Base-by-base conservation (phyloP, 2,797 vertebrate species). In the Danionella dracula region DNA sequence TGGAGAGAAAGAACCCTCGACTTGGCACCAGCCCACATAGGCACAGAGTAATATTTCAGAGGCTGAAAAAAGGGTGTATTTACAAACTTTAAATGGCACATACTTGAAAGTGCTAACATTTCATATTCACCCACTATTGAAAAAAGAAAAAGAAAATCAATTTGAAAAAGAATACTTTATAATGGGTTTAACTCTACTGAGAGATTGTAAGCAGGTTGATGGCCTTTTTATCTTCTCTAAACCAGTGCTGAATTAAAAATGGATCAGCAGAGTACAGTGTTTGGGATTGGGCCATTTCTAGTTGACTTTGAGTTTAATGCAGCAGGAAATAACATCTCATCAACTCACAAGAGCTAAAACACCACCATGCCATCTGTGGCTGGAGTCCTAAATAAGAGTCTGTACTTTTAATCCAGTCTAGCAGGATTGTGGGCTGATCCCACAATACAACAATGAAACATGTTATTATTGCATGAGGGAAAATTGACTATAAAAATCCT, bases 311-410 rank as follows among this genome's bases (percentile, higher is more conserved):
- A 42, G 6, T 31, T 62, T 59, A 20, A 29, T 59, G 61, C 38
- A 53, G 38, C 17, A 42, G 38, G 17, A 32, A 8, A 11, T 37
- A 27, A 64, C 38, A 64, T 44, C 12, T 55, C 31, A 38, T 64
- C 20, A 53, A 27, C 11, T 12, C 50, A 56, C 7, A 27, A 19
- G 17, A 40, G 41, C 16, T 23, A 3, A 17, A 57, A 55, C 50
- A 45, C 42, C 49, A 38, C n/a, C 20, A 48, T 38, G 15, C 63
- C 51, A 56, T 56, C 32, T 66, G 40, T 21, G 31, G 15, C 8
- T 27, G 21, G 46, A 66, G 56, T 29, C 13, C 41, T 17, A 65
- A 54, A 35, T 55, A 65, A 54, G 19, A 34, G 17, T 54, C 32
- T 8, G 8, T 29, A 11, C 20, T 46, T 44, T 17, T 46, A 32